Evolutionary conservation across 2,797 vertebrate genomes (phyloP), one percentile per base, ranked within the genome.

Genomic region (Sebastes vulpes): DNA sequence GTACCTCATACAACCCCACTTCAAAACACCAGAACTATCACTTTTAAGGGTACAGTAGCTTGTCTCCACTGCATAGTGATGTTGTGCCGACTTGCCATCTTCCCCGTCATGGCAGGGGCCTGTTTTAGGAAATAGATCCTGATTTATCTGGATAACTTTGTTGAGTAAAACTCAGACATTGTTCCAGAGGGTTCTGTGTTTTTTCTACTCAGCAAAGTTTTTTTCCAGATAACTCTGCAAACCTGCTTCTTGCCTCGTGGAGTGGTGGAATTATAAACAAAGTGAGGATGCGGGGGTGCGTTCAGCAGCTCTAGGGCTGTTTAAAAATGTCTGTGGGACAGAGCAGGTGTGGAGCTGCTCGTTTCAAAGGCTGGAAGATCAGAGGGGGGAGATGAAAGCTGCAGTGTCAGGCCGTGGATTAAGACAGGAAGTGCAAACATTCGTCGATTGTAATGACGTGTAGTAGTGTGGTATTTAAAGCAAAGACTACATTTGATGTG

Each of bases 311-410:
- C 78, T 35, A 6, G 42, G 28, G 75, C 79, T 77, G 65, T 77
- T 83, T 68, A 64, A 86, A 75, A 46, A 46, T 57, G 68, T 87
- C 78, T 89, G 85, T 89, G 85, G 67, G 63, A 81, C 74, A 38
- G 84, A 91, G 90, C 94, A 95, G 93, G 93, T 95, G 94, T 89
- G 90, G 84, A 84, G 84, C 78, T 69, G 77, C 77, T 82, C 69
- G 6, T 90, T 92, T 93, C 88, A 94, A 95, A 95, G 86, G 72
- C 82, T 64, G 56, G 3, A 21, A 91, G 85, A 93, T 94, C 88
- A 92, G 82, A 94, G 87, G 69, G 35, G 67, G 67, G 57, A 84
- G 88, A 94, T 94, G 89, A 94, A 95, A 93, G 92, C 82, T 57
- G 48, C 69, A 9, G 50, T 76, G 81, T 83, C 82, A 82, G 72